phyloP scores from a whole-genome alignment of 2,797 vertebrate species.

The Enteromius trimaculatus region DNA sequence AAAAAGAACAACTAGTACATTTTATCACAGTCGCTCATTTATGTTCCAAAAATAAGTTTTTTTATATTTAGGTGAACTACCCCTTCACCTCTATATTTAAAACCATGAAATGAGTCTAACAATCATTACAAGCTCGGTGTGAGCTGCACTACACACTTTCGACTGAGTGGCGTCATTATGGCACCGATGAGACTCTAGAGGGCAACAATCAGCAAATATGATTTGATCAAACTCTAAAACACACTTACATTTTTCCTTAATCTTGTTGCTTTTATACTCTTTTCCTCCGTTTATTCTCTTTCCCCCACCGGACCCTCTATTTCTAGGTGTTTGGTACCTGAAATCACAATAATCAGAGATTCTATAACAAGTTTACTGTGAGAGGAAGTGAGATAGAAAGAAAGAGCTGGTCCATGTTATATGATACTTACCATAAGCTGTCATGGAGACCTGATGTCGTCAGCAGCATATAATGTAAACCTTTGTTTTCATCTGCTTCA shows the following conservation, averaged over 20 bases:
- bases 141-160: conserved; percentile 35
- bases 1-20: background rate
- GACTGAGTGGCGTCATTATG: conserved; percentile 72
- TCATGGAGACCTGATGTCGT: conserved; percentile 47
- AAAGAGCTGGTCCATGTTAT: conserved; percentile 36
- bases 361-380: conserved; percentile 8
- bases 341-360: conserved; percentile 30
- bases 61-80: background rate
- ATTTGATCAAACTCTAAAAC: conserved; percentile 25
- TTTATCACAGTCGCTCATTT: background rate
- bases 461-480: conserved; percentile 42
- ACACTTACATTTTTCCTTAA: background rate
- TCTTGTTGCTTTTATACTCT: background rate
- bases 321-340: conserved; percentile 3
- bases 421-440: conserved; percentile 48
- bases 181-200: conserved; percentile 70
- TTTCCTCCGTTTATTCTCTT: background rate
- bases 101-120: conserved; percentile 2
- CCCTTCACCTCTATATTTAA: background rate
- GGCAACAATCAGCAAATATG: conserved; percentile 40
- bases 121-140: background rate
- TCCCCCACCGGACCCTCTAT: background rate
- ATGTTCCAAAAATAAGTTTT: background rate
- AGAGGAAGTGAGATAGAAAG: conserved; percentile 11
- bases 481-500: conserved; percentile 36